Conservation (phyloP, 2,888 invertebrate species). For the Caenorhabditis sinica region DNA sequence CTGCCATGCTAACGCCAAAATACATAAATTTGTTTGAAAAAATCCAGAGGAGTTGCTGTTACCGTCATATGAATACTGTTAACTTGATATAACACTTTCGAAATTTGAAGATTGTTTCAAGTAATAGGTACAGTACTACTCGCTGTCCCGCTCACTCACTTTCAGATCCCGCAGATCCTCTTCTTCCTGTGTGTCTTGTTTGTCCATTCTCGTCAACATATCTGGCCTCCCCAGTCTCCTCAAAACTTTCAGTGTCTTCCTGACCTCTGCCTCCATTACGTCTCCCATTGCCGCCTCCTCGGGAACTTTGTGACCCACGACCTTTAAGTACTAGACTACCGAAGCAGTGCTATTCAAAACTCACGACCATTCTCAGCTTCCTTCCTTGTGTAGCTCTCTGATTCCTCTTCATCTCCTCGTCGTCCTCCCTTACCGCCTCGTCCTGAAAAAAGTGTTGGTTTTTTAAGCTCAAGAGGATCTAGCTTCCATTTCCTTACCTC, state of each 20-base stretch:
- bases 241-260: not conserved
- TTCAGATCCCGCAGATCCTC: not conserved
- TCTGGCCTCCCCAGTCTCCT: not conserved
- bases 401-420: not conserved
- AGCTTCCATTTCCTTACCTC: not conserved
- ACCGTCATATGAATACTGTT: too few relatives aligned
- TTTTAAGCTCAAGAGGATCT: not conserved
- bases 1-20: too few relatives aligned
- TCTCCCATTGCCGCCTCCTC: not conserved
- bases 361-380: not conserved
- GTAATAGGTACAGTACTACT: not conserved
- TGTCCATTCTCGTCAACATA: not conserved
- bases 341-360: not conserved
- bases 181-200: not conserved
- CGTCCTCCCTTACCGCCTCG: slow-evolving; percentile 1
- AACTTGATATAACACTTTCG: too few relatives aligned
- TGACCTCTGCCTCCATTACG: too few relatives aligned
- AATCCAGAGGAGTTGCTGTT: too few relatives aligned
- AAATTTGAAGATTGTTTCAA: too few relatives aligned
- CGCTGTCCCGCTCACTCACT: not conserved
- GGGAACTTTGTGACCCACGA: not conserved
- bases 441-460: too few relatives aligned
- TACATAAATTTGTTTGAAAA: too few relatives aligned
- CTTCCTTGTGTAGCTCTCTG: not conserved
- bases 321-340: not conserved